Percentiles rank a stretch among this genome's conserved stretches.
Evolutionary conservation across 30 jellyfish, hydroid and myxozoan genomes (phyloP).

Genomic region (Catostylus mosaicus): DNA sequence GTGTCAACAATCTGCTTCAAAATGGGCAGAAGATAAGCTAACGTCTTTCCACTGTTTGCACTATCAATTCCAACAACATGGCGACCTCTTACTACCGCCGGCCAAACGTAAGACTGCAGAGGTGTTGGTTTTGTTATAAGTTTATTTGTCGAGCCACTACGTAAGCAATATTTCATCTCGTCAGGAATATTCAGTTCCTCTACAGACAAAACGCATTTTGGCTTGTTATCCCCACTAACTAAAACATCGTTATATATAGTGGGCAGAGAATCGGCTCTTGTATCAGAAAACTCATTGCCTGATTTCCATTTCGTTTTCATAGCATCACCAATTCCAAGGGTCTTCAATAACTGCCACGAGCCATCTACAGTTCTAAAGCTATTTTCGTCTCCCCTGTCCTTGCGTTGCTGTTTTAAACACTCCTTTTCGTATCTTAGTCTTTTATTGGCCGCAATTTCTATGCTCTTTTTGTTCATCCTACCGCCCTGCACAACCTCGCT

Average conservation of each 20-base stretch:
- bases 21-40: constrained; percentile 77
- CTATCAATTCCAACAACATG: constrained; percentile 79
- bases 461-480: neutral
- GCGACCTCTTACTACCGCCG: constrained; percentile 76
- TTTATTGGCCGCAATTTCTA: neutral
- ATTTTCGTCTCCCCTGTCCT: constrained; percentile 28
- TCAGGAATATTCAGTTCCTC: constrained; percentile 58
- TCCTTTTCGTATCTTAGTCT: constrained; percentile 20
- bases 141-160: neutral
- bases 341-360: constrained; percentile 32
- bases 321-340: constrained; percentile 25
- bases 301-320: constrained; percentile 5
- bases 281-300: neutral
- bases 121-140: constrained; percentile 64
- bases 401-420: constrained; percentile 47
- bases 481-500: neutral
- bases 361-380: neutral
- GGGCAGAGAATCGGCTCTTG: constrained; percentile 1
- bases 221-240: constrained; percentile 65
- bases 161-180: constrained; percentile 25
- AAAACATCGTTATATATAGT: constrained; percentile 38
- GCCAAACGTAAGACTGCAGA: constrained; percentile 84
- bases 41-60: constrained; percentile 41
- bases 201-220: constrained; percentile 24
- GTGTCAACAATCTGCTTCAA: constrained; percentile 52